Evolutionary conservation across 2,888 invertebrate genomes (phyloP), one percentile per base, ranked within the genome.

Genomic region (Drosophila eohydei): DNA sequence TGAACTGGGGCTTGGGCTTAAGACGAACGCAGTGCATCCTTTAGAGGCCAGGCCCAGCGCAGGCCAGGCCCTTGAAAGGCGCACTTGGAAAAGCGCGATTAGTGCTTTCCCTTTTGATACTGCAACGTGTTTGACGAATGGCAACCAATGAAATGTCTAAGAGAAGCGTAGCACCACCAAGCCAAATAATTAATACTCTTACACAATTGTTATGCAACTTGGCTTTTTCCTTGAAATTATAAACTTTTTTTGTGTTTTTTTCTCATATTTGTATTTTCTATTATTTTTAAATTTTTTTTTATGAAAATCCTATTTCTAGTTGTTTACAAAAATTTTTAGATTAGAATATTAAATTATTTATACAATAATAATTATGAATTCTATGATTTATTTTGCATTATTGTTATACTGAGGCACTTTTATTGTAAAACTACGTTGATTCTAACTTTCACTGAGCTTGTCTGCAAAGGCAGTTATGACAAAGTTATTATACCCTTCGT

Each of bases 71-170:
- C 75, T 74, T 71, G 50, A 71, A 65, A 59, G 43, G 46, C 14
- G 43, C 52, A 34, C 51, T 73, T 62, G 80, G 75, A 84, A 78
- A 87, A 77, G 79, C 73, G 68, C 64, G 70, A 76, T 83, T 77
- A 62, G 77, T 84, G 77, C 88, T 84, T 84, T 84, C 88, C 81
- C 88, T 84, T 84, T 83, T 81, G 44, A 67, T 71, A 63, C 50
- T 46, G 58, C 69, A 43, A 59, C 63, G 59, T 59, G 58, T 71
- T 59, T 76, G 85, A 71, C 73, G 62, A 44, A 70, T 70, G 74
- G 48, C 72, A 68, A 57, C 66, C 71, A 81, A 70, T 66, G 59
- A 64, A 80, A 67, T 68, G 64, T 61, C 59, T 71, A 78, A 64
- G 44, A 62, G 58, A 58, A 46, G 5, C n/a, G 46, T 2, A n/a